Evolutionary conservation across 2,797 vertebrate genomes (phyloP).

Genomic region (Decapterus maruadsi): DNA sequence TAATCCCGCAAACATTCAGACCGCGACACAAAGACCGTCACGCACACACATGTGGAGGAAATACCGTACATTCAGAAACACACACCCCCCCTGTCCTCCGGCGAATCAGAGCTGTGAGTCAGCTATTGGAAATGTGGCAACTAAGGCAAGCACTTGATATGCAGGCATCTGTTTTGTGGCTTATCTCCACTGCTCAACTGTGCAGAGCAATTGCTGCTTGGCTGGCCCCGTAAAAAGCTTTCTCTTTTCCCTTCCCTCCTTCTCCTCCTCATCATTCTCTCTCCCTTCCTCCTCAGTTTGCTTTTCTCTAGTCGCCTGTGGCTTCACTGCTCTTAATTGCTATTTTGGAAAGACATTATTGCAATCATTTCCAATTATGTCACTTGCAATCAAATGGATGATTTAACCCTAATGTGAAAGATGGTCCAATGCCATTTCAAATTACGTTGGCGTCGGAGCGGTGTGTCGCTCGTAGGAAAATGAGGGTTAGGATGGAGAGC

Average conservation of each 20-base stretch:
- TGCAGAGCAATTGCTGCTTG: constrained; percentile 82
- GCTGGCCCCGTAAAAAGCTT: constrained; percentile 69
- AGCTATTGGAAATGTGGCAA: constrained; percentile 79
- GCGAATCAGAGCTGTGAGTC: constrained; percentile 75
- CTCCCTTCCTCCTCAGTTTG: constrained; percentile 27
- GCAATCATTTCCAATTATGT: constrained; percentile 74
- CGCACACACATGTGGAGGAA: constrained; percentile 4
- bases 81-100: constrained; percentile 41
- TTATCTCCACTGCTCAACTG: constrained; percentile 85
- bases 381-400: constrained; percentile 77
- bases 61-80: constrained; percentile 40
- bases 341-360: constrained; percentile 72
- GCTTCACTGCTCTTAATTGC: constrained; percentile 67
- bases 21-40: constrained; percentile 22
- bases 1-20: constrained; percentile 39
- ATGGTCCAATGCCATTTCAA: constrained; percentile 58
- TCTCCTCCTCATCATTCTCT: constrained; percentile 44
- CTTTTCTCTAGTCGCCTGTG: constrained; percentile 35
- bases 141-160: constrained; percentile 80
- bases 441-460: constrained; percentile 40
- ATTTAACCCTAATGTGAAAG: constrained; percentile 73
- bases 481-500: neutral
- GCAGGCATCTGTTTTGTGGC: constrained; percentile 84
- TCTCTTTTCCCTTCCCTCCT: constrained; percentile 13
- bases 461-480: constrained; percentile 19